Evolutionary conservation across 2,888 invertebrate genomes (phyloP), one percentile per base, ranked within the genome.

Genomic region (Horisme vitalbata): DNA sequence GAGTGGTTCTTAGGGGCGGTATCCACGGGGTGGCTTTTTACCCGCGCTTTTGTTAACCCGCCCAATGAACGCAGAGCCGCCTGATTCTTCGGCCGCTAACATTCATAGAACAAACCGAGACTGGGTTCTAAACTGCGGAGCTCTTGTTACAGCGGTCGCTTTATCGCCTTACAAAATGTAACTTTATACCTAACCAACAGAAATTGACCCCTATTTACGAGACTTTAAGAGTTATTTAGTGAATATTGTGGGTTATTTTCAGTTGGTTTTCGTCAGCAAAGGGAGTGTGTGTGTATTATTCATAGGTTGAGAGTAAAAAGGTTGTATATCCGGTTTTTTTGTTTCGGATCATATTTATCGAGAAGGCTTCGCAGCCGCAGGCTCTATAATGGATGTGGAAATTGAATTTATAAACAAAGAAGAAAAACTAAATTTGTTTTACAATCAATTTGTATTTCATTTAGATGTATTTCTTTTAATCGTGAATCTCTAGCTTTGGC

Each of bases 1-100:
- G 85, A 77, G 83, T 80, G 81, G 84, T 79, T 78, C 71, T 46
- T 58, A 79, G 81, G 84, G 87, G 86, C 84, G 85, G 75, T 64
- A 53, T 39, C 52, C 45, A 55, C 63, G 71, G 83, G 83, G 81
- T 79, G 78, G 83, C 79, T 79, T 84, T 85, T 85, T 83, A 71
- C 70, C 65, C 57, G 55, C 61, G 80, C 81, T 84, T 82, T 83
- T 84, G 81, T 83, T 65, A 60, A 45, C 2, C 14, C 49, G 41
- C 20, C 83, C 79, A 75, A 32, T 52, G 37, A 62, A 65, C 13
- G 6, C n/a, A 54, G 82, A 76, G 47, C 82, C 57, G 47, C 59
- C 63, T 59, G 55, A 55, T 41, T 37, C 45, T 52, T 53, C 41
- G 43, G 41, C 38, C 32, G 39, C 37, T 38, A 50, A 39, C 49